These are phyloP conservation scores for Leucoraja erinaceus DNA, from an alignment of 2,113 vertebrate genomes.

Conservation along the genomic window DNA sequence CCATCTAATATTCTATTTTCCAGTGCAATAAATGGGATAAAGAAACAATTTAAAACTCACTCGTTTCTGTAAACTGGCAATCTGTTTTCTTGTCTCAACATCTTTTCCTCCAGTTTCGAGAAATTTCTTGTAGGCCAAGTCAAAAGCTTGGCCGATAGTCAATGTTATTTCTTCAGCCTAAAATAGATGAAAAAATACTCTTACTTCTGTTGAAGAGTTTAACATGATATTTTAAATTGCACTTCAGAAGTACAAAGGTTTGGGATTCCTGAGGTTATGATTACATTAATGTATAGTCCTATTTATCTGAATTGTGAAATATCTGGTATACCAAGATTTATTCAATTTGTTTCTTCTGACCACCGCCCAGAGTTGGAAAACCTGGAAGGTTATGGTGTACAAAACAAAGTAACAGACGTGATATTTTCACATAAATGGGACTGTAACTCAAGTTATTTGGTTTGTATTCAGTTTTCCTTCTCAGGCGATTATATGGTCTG, in stretches of 20 bases:
- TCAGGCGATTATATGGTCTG: neutral
- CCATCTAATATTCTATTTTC: neutral
- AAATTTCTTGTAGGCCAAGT: conserved; percentile 97
- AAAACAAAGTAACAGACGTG: neutral
- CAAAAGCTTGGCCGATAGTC: conserved; percentile 96
- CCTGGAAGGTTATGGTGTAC: neutral
- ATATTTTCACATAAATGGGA: neutral
- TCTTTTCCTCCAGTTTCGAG: conserved; percentile 97
- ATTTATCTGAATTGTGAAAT: conserved; percentile 13
- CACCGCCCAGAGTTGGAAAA: neutral
- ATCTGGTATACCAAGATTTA: neutral
- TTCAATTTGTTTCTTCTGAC: neutral
- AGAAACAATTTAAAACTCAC: conserved; percentile 55
- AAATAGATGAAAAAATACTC: conserved; percentile 28
- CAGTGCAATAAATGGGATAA: neutral
- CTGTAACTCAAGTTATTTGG: neutral
- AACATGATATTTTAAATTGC: neutral
- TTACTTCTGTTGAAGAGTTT: neutral
- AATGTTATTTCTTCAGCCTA: conserved; percentile 96
- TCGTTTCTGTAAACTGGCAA: conserved; percentile 86
- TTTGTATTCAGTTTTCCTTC: neutral
- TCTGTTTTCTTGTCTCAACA: conserved; percentile 95
- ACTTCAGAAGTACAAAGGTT: neutral
- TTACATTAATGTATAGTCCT: neutral
- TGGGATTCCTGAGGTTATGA: neutral